Conservation (phyloP, 2,797 vertebrate species). For the Acanthurus tractus region DNA sequence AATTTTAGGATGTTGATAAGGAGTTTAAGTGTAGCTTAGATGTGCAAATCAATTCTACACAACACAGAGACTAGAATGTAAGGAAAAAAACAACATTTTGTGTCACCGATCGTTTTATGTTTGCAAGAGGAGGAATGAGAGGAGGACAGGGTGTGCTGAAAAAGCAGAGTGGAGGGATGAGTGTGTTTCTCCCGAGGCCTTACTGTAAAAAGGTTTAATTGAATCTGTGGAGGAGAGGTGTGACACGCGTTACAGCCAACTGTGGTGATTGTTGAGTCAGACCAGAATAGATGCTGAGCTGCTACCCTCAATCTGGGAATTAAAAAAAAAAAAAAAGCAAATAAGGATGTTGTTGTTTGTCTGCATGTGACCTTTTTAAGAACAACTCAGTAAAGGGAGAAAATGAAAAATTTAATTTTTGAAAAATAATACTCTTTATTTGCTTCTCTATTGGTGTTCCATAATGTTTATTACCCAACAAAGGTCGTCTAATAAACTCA, state of each 20-base stretch:
- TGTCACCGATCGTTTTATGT: conserved; percentile 59
- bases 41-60: conserved; percentile 54
- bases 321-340: conserved; percentile 6
- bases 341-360: neutral
- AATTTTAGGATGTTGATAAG: conserved; percentile 41
- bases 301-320: conserved; percentile 19
- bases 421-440: neutral
- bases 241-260: conserved; percentile 66
- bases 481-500: neutral
- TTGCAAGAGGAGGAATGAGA: conserved; percentile 37
- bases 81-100: conserved; percentile 22
- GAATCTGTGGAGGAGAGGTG: conserved; percentile 68
- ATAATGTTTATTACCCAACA: too few relatives aligned
- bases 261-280: conserved; percentile 45
- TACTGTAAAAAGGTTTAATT: conserved; percentile 70
- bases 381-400: neutral
- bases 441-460: neutral
- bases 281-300: conserved; percentile 26
- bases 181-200: conserved; percentile 52
- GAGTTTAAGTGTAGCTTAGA: conserved; percentile 41
- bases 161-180: conserved; percentile 13
- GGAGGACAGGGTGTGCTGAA: conserved; percentile 6
- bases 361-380: neutral
- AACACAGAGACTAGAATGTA: conserved; percentile 34
- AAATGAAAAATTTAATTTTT: conserved; percentile 16